phyloP scores from a whole-genome alignment of 2,797 vertebrate species.

The Fundulus diaphanus region DNA sequence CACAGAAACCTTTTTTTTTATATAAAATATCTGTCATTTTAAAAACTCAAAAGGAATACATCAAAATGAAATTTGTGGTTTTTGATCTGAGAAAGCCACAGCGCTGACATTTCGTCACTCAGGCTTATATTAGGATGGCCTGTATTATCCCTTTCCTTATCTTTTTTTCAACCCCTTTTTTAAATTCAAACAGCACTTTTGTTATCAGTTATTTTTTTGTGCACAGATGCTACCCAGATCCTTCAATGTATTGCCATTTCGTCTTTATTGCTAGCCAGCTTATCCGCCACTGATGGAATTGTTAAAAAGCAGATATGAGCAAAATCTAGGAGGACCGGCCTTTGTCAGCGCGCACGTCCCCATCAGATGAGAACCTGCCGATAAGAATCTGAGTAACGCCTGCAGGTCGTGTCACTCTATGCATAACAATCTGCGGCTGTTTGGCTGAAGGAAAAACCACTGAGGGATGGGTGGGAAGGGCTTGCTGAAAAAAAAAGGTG shows the following conservation, averaged over 20 bases:
- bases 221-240: slow-evolving; percentile 76
- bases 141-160: slow-evolving; percentile 61
- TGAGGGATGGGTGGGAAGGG: slow-evolving; percentile 37
- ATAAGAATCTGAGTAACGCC: slow-evolving; percentile 81
- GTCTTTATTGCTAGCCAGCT: slow-evolving; percentile 76
- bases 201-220: slow-evolving; percentile 70
- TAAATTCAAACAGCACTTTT: slow-evolving; percentile 71
- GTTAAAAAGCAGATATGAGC: slow-evolving; percentile 80
- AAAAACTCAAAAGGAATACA: slow-evolving; percentile 22
- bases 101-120: slow-evolving; percentile 55
- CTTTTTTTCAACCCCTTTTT: slow-evolving; percentile 58
- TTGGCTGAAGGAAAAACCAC: slow-evolving; percentile 58
- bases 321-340: slow-evolving; percentile 75
- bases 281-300: slow-evolving; percentile 82
- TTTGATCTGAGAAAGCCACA: slow-evolving; percentile 34
- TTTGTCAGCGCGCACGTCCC: slow-evolving; percentile 74
- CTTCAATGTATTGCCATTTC: slow-evolving; percentile 70
- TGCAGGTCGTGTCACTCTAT: slow-evolving; percentile 77
- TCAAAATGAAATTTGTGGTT: slow-evolving; percentile 48
- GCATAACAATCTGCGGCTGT: slow-evolving; percentile 78
- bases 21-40: slow-evolving; percentile 12
- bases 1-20: neutral
- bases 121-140: slow-evolving; percentile 33
- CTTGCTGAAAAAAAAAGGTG: slow-evolving; percentile 20
- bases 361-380: slow-evolving; percentile 76